Conservation (phyloP, 2,113 vertebrate species). For the Macrotis lagotis region DNA sequence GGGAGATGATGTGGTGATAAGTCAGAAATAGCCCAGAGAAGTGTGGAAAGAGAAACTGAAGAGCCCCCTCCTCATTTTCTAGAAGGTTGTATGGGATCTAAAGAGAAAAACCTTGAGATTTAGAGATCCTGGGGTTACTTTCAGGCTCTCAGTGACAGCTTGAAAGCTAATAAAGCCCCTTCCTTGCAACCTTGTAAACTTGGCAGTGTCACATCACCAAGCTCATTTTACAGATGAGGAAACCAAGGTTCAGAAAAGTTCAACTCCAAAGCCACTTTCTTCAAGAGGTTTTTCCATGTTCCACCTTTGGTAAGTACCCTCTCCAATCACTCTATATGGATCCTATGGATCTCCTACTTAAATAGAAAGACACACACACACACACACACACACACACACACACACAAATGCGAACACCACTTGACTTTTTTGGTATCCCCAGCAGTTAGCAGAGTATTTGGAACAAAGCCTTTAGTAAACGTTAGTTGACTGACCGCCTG, state of each 20-base stretch:
- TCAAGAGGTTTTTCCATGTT: neutral
- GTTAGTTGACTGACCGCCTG: neutral
- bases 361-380: neutral
- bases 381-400: no score
- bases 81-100: neutral
- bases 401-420: neutral
- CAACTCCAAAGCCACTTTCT: neutral
- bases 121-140: neutral
- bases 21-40: neutral
- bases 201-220: neutral
- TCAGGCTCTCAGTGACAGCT: neutral
- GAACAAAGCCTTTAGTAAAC: neutral
- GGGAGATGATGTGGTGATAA: conserved; percentile 55
- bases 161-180: neutral
- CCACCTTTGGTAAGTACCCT: neutral
- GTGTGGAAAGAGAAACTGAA: neutral
- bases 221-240: neutral
- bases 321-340: neutral
- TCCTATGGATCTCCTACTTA: neutral
- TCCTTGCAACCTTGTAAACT: neutral
- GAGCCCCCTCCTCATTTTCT: neutral
- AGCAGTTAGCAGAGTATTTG: neutral
- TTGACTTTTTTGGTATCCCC: neutral
- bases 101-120: neutral
- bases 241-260: neutral